Base-by-base conservation (phyloP, 2,888 invertebrate genomes). In the Leptopilina myrica region DNA sequence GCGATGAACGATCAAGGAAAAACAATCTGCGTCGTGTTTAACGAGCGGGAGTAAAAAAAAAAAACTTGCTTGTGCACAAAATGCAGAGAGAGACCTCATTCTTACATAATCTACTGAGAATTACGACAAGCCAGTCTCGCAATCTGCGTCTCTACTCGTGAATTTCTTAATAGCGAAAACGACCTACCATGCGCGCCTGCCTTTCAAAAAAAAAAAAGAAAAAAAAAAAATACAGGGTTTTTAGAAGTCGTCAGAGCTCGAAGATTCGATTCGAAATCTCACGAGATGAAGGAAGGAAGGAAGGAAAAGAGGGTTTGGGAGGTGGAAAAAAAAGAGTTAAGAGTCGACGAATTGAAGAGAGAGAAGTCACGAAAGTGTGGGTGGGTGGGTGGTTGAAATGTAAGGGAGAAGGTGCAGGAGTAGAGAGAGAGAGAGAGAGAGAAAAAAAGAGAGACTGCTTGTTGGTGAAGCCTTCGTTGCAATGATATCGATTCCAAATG, bases 401-500 rank as follows among this genome's bases (percentile, higher is more conserved):
- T 76, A 69, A 64, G 80, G 81, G 49, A 83, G 88, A 82, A 78
- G 83, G 79, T 75, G 56, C 62, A 78, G 83, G 82, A 83, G 43
- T n/a, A 49, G 64, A 26, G 66, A 33, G 33, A 46, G 46, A 46
- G 11, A 76, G 64, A 77, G 11, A 76, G 64, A 77, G 1, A 20
- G 20, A 20, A 20, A 26, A 46, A 33, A 5, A 46, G 46, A 46
- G 11, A 76, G 64, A 77, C 67, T 56, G 64, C 46, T 67, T 73
- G 81, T 78, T 69, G 69, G 73, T 64, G 78, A 53, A 64, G 86
- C 87, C 87, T 87, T 87, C 90, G 90, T 91, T 91, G 90, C 91
- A 91, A 91, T 90, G 90, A 89, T 91, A 91, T 91, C 91, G 90
- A 91, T 91, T 73, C 33, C 73, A 73, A 49, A 73, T 73, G 73